Evolutionary conservation across 2,113 vertebrate species (phyloP).

Genomic region (Gavialis gangeticus): DNA sequence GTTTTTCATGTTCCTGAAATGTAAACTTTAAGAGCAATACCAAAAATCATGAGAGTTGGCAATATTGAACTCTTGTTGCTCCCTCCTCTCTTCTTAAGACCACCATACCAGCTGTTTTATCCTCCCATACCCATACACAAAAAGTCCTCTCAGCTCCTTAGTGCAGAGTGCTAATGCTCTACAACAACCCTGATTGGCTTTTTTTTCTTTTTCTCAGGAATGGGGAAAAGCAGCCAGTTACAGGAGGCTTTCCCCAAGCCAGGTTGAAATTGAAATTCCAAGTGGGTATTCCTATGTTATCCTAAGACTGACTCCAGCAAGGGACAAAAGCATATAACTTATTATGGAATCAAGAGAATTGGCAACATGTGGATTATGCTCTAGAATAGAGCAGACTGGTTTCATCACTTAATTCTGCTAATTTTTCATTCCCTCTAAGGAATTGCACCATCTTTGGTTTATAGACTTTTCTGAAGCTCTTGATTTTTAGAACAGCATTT

Average conservation of each 20-base stretch:
- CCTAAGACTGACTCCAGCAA: not conserved
- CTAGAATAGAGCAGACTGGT: rapidly evolving
- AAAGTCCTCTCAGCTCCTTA: not conserved
- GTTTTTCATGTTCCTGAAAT: no score
- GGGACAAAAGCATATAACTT: not conserved
- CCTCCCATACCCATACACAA: not conserved
- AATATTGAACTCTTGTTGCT: not conserved
- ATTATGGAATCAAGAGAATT: not conserved
- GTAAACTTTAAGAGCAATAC: no score
- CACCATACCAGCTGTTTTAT: not conserved
- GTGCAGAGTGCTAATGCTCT: not conserved
- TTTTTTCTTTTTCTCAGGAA: not conserved
- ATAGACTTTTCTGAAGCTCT: not conserved
- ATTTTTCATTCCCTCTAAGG: not conserved
- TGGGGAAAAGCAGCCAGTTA: not conserved
- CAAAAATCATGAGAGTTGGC: no score
- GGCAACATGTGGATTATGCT: not conserved
- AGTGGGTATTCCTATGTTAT: not conserved
- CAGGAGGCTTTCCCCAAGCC: not conserved
- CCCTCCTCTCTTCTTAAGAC: not conserved
- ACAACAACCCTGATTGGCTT: not conserved
- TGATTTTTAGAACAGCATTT: not conserved
- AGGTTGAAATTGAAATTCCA: not conserved
- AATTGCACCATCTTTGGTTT: not conserved
- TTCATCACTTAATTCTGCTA: not conserved